Percentiles rank a stretch among this genome's conserved stretches.
Conservation (phyloP, 2,113 vertebrate genomes). For the Otus sunia region DNA sequence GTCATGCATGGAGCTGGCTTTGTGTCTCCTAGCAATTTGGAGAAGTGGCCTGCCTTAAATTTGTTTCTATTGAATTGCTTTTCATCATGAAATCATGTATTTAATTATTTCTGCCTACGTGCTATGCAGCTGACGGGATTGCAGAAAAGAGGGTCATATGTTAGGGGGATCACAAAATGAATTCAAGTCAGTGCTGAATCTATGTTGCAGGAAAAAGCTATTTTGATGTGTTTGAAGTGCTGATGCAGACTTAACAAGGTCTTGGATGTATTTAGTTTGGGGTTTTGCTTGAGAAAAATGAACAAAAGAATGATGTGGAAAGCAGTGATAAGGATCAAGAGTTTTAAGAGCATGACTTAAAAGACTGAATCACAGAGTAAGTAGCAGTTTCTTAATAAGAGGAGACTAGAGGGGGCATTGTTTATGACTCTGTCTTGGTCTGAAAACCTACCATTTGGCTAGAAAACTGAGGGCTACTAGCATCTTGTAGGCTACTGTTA, state of each 20-base stretch:
- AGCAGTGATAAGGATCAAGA: background rate
- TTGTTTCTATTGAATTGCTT: background rate
- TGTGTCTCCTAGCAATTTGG: background rate
- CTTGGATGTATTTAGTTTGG: background rate
- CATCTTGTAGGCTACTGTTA: background rate
- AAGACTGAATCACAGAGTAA: background rate
- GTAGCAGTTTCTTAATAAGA: background rate
- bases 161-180: background rate
- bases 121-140: background rate
- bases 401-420: background rate
- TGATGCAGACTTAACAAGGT: background rate
- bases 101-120: background rate
- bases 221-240: background rate
- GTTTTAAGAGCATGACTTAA: background rate
- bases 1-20: background rate
- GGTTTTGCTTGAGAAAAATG: background rate
- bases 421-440: background rate
- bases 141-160: rapidly evolving
- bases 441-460: background rate
- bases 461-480: background rate
- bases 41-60: background rate
- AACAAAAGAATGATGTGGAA: background rate
- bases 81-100: background rate
- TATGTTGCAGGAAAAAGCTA: background rate
- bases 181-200: background rate